Evolutionary conservation across 2,888 invertebrate genomes (phyloP).

Genomic region (Neocrepidodera transversa): DNA sequence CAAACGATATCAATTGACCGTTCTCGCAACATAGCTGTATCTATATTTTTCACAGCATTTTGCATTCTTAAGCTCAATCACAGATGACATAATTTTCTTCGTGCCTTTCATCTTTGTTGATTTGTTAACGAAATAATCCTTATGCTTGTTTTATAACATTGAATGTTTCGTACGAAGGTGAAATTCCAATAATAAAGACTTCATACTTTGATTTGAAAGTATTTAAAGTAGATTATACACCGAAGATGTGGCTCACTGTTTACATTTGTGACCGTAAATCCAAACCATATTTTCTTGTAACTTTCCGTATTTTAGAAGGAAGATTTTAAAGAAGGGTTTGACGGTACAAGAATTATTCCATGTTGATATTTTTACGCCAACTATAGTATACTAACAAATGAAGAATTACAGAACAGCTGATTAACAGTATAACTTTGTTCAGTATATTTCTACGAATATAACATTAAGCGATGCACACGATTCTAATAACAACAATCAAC

Average conservation of each 20-base stretch:
- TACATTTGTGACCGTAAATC: not conserved
- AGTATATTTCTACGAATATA: too few relatives aligned
- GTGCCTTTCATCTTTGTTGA: conserved; percentile 5
- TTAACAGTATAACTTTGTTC: too few relatives aligned
- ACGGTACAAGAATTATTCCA: too few relatives aligned
- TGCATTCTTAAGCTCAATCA: not conserved
- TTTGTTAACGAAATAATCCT: conserved; percentile 5
- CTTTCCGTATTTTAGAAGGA: too few relatives aligned
- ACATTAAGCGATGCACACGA: too few relatives aligned
- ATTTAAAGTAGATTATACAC: not conserved
- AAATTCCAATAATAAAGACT: not conserved
- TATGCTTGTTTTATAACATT: not conserved
- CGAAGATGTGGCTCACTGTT: not conserved
- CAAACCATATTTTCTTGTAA: too few relatives aligned
- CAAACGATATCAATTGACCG: conserved; percentile 1
- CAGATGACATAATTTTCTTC: not conserved
- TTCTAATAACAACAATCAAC: too few relatives aligned
- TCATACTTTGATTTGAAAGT: not conserved
- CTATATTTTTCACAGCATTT: conserved; percentile 7
- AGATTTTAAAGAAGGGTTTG: too few relatives aligned
- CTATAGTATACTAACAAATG: too few relatives aligned
- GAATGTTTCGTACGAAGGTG: too few relatives aligned
- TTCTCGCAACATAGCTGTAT: conserved; percentile 5
- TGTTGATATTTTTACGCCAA: too few relatives aligned
- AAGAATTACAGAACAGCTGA: too few relatives aligned